Base-by-base conservation (phyloP, 2,888 invertebrate species). In the Phortica magna region DNA sequence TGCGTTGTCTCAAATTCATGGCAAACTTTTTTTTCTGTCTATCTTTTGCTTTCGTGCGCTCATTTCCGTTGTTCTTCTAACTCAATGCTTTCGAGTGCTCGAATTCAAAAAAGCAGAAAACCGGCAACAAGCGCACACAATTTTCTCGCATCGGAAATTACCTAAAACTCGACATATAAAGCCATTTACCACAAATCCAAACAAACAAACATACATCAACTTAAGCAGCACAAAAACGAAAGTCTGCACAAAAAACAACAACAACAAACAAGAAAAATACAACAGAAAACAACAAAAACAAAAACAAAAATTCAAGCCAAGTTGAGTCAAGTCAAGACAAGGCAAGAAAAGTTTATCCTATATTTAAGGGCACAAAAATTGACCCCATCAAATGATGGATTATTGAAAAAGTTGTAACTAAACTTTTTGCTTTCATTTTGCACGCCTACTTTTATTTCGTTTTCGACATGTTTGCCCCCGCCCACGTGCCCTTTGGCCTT, bases 331-430 rank as follows among this genome's bases (percentile, higher is more conserved):
- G 19, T 59, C 43, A 12, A 68, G n/a, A 43, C n/a, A 19, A 14
- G 68, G 48, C 43, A 19, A 48, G 31, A 31, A 48, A 48, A 48
- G 10, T 48, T 48, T 48, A 48, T 48, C 59, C 10, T 14, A 19
- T n/a, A 31, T 73, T 70, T 48, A 39, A 42, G 64, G 64, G 42
- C 73, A 67, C 67, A 57, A 64, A 72, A 73, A 64, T 61, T 73
- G 65, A 74, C 74, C 74, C 74, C 67, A 75, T 68, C 57, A 57
- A 75, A 75, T 75, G 74, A 75, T 75, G 74, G 74, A 75, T 75
- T 75, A 75, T 75, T 75, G 74, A 75, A 75, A 75, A 75, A 75
- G 74, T 75, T 75, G 68, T 76, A 55, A 73, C 73, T 55, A 59
- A 76, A 73, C 59, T 76, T 76, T 76, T 73, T 57, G 67, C 65